These are phyloP conservation scores for Platycheirus albimanus DNA, from an alignment of 2,888 invertebrate genomes.

Conservation along the genomic window DNA sequence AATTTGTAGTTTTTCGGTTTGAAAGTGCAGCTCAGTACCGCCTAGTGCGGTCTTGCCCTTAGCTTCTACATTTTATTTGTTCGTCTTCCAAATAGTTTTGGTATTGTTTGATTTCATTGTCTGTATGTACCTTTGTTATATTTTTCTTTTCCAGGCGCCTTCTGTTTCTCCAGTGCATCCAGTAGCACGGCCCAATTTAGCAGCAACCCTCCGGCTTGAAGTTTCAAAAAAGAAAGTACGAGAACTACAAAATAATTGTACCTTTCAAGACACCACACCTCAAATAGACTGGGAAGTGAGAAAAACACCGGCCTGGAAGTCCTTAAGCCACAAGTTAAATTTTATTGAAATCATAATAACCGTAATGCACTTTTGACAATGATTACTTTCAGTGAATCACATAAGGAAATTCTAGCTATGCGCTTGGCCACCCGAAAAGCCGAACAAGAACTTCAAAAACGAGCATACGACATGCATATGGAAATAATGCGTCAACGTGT, in stretches of 20 bases:
- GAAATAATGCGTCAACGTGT: slow-evolving; percentile 82
- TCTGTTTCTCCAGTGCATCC: slow-evolving; percentile 80
- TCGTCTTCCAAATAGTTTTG: no score
- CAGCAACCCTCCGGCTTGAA: slow-evolving; percentile 81
- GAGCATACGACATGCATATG: slow-evolving; percentile 81
- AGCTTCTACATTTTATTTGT: no score
- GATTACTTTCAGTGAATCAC: slow-evolving; percentile 78
- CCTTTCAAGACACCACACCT: slow-evolving; percentile 77
- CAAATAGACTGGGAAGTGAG: slow-evolving; percentile 82
- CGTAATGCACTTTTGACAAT: not conserved
- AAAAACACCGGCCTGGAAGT: slow-evolving; percentile 82
- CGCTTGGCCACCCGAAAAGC: slow-evolving; percentile 82
- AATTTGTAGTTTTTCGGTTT: no score
- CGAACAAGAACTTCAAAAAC: slow-evolving; percentile 80
- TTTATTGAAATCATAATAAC: not conserved
- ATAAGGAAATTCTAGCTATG: slow-evolving; percentile 80
- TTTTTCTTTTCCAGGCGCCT: slow-evolving; percentile 53
- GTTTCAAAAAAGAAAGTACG: slow-evolving; percentile 80
- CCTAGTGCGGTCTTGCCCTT: no score
- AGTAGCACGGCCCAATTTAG: slow-evolving; percentile 81
- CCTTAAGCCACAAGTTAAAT: slow-evolving; percentile 79
- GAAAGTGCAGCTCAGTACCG: no score
- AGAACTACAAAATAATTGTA: slow-evolving; percentile 79
- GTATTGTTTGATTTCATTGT: no score
- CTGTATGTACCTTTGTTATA: no score